Evolutionary conservation across 2,113 vertebrate species (phyloP), one percentile per base, ranked within the genome.

Genomic region (Melanerpes formicivorus): DNA sequence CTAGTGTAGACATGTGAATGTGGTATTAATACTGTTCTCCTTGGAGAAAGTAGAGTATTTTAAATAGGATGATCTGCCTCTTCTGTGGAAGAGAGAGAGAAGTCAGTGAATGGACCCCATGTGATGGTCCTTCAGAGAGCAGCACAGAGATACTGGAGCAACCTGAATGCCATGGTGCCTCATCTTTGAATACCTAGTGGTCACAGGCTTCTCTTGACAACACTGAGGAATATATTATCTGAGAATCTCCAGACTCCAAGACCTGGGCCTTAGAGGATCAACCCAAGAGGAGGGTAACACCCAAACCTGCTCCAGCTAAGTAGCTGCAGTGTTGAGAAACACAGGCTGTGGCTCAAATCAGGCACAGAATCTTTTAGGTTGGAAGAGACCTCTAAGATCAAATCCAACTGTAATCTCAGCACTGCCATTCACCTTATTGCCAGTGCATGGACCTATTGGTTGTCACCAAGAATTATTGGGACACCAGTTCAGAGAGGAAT

Each of bases 401-500:
- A 52, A 11, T 25, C 50, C 50, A 52, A 23, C 50, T 52, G 50
- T 52, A 14, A 52, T 13, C 22, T 25, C 50, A 52, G 50, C 50
- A 25, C 22, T 52, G 50, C 50, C 22, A 25, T 23, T 52, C n/a
- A 60, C 15, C 18, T 65, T 60, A 18, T 25, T 22, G 23, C n/a
- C 59, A 60, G 52, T 0, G 0, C 27, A 25, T 1, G 1, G 59
- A 59, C n/a, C 27, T 55, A n/a, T 54, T 71, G 34, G 59, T 65
- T 46, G 23, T 42, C 23, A 40, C 27, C 30, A 60, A 77, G n/a
- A 40, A 22, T 60, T 72, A 40, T n/a, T 72, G n/a, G 19, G 9
- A 16, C n/a, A 48, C 10, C 21, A n/a, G n/a, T 66, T 87, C 44
- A 77, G 52, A 10, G 59, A 72, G 10, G n/a, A 77, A 66, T 72